Evolutionary conservation across 2,113 vertebrate species (phyloP), one percentile per base, ranked within the genome.

Genomic region (Poeciliopsis occidentalis): DNA sequence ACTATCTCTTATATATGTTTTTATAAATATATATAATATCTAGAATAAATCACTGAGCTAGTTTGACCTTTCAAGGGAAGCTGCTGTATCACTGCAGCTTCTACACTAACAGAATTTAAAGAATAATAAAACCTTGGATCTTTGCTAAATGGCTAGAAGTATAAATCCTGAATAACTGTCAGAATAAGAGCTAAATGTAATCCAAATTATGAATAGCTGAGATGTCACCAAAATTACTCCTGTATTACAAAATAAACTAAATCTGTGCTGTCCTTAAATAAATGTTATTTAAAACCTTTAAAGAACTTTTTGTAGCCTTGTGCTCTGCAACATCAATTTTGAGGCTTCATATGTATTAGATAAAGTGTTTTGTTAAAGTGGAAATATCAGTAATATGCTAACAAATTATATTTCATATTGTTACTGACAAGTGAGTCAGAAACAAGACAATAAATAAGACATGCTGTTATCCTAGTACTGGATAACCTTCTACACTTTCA

Each of bases 21-120:
- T 37, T 51, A 41, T 31, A 44, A 54, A 47, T 31, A 51, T 65
- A 47, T n/a, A 64, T 57, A 78, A 30, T 54, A 64, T 29, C 4
- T 12, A 8, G 22, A 71, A 69, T 22, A 62, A 81, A 79, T 73
- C 68, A 17, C 32, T 15, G 12, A 60, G 44, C 51, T 8, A 82
- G 67, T 60, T 32, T 66, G 30, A 65, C 2, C n/a, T 73, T 85
- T 69, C 10, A 76, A 47, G 22, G 67, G 47, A 64, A 81, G n/a
- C n/a, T n/a, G n/a, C n/a, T 57, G 30, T 13, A 64, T 27, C 4
- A 60, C 66, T 73, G 51, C 79, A 79, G 71, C 22, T 54, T 54
- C 51, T 54, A 24, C 51, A 54, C 2, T 24, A 54, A 7, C 22
- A 24, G 2, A 54, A 15, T 15, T 5, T 0, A 51, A 51, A 24